Evolutionary conservation across 2,888 invertebrate genomes (phyloP).

Genomic region (Pollenia griseotomentosa): DNA sequence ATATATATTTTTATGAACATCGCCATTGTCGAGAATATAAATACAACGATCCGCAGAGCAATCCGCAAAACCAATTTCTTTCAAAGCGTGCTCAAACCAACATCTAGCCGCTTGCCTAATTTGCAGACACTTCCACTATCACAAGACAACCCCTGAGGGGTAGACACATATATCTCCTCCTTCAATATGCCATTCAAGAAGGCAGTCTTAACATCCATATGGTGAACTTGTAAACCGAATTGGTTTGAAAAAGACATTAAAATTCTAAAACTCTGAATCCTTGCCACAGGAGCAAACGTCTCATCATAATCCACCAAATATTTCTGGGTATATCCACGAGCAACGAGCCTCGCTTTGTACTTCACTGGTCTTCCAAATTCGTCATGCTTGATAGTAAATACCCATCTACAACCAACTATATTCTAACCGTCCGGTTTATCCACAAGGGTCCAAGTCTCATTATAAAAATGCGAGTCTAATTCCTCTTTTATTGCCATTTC

Average conservation of each 20-base stretch:
- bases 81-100: conserved; percentile 46
- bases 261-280: too few species aligned
- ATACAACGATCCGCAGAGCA: conserved; percentile 71
- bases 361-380: conserved; percentile 43
- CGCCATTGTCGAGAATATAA: conserved; percentile 72
- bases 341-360: conserved; percentile 53
- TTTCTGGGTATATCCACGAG: conserved; percentile 45
- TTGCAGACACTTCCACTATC: background rate
- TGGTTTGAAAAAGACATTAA: too few species aligned
- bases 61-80: conserved; percentile 70
- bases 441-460: conserved; percentile 74
- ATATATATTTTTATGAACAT: conserved; percentile 75
- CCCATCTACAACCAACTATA: conserved; percentile 31
- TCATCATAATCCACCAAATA: conserved; percentile 66
- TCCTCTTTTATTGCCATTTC: conserved; percentile 74
- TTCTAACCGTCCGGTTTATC: conserved; percentile 71
- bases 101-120: conserved; percentile 60
- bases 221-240: too few species aligned
- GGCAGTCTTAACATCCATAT: too few species aligned
- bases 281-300: conserved; percentile 59
- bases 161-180: conserved; percentile 70
- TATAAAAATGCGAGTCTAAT: conserved; percentile 72
- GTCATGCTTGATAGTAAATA: conserved; percentile 43
- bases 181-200: conserved; percentile 34
- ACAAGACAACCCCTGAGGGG: conserved; percentile 65